Evolutionary conservation across 2,888 invertebrate species (phyloP), one percentile per base, ranked within the genome.

Genomic region (Dorcus parallelipipedus): DNA sequence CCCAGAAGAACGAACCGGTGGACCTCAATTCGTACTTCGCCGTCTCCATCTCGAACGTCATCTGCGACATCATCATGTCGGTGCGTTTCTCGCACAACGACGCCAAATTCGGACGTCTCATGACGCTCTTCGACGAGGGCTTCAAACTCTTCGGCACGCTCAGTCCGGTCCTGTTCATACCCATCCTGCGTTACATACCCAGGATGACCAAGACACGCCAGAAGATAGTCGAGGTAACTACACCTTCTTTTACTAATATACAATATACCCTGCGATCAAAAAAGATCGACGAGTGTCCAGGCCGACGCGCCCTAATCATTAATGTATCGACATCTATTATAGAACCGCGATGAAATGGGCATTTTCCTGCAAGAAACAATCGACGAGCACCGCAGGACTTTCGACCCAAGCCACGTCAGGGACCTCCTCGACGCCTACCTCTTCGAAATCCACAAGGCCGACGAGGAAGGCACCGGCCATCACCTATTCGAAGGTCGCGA

Each of bases 51-150:
- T 92, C 91, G 72, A 95, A 95, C 78, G 93, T 95, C 3, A 94
- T 95, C 66, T 94, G 95, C 77, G 90, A 91, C 63, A 86, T 95
- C 67, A 86, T 94, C 71, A 95, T 95, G 95, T 91, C 92, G 38
- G 88, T 91, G 3, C 84, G 93, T 43, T 95, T 94, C 78, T 85
- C 86, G 56, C 85, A 88, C 65, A 88, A 90, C 52, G 93, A 94
- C 74, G 79, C 80, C 4, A 84, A 88, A 53, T 95, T 95, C 78
- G 82, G 84, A 52, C 83, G 91, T 56, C 90, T 94, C 71, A 93
- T 92, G 83, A 81, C 83, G 64, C 82, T 94, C n/a, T 93, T 95
- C 70, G 93, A 94, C 71, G 95, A 95, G 79, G 95, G 95, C 38
- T 95, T 95, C 86, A 83, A 86, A 56, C 82, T 95, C 0, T 94